phyloP scores from a whole-genome alignment of 1,140 invertebrate genomes.

The Zophobas atratus region DNA sequence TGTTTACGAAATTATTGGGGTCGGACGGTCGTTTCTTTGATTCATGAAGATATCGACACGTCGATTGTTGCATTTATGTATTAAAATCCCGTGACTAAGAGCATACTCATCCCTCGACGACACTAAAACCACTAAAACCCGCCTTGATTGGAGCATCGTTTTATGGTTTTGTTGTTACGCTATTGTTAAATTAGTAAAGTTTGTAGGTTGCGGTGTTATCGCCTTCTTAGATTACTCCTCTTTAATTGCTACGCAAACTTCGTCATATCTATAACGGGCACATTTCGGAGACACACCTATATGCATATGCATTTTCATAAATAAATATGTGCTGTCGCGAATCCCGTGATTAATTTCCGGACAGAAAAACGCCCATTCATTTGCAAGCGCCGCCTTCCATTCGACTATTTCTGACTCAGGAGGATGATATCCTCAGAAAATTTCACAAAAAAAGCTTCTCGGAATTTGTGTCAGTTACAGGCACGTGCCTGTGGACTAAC shows the following conservation, averaged over 20 bases:
- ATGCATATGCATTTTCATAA: too few relatives aligned
- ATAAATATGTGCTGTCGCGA: too few relatives aligned
- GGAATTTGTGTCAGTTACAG: too few relatives aligned
- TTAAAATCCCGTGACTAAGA: conserved; percentile 35
- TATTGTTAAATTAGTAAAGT: conserved; percentile 42
- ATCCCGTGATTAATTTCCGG: not conserved
- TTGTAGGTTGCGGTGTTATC: conserved; percentile 36
- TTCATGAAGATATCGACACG: conserved; percentile 23
- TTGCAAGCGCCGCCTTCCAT: too few relatives aligned
- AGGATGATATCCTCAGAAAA: too few relatives aligned
- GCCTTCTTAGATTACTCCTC: conserved; percentile 28
- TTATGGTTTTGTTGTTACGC: conserved; percentile 34
- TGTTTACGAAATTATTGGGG: conserved; percentile 27
- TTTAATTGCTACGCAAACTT: conserved; percentile 38
- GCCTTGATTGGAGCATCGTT: conserved; percentile 37
- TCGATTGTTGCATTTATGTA: conserved; percentile 36
- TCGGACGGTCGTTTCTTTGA: not conserved
- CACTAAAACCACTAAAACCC: conserved; percentile 33
- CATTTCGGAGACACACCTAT: not conserved
- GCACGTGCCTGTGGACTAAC: too few relatives aligned
- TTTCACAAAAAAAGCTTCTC: too few relatives aligned
- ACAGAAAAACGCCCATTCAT: too few relatives aligned
- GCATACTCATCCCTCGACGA: conserved; percentile 25
- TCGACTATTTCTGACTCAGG: too few relatives aligned
- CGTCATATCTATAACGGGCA: conserved; percentile 13